Base-by-base conservation (phyloP, 2,888 invertebrate species). In the Trachelus iudaicus region DNA sequence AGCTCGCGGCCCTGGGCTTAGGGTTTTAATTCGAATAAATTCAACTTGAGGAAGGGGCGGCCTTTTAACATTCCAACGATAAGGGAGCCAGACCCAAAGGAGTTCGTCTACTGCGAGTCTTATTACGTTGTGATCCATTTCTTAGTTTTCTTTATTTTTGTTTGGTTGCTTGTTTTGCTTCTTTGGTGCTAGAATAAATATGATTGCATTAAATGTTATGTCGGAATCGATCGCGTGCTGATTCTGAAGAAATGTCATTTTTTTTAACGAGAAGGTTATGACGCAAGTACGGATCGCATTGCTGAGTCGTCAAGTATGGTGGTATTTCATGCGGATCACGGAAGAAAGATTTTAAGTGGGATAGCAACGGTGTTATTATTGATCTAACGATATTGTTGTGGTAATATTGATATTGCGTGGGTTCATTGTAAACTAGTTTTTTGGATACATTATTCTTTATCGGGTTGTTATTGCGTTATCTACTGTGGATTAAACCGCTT, bases 61-160 rank as follows among this genome's bases (percentile, higher is more conserved):
- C 90, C 90, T 90, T 90, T 91, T 91, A 91, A 91, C 89, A 91
- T 91, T 91, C 91, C 90, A 84, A 77, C 85, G 91, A 91, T 90
- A 91, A 91, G 86, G 69, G 74, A 81, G 9, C 77, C 74, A 77
- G 76, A 78, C 75, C 74, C 69, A 23, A 37, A 13, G 71, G 75
- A 78, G 76, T 79, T 78, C 73, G 79, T 73, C 78, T 77, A 79
- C 56, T 23, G 30, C 37, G 77, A 77, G 69, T 77, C 15, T 77
- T 69, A 74, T 74, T 71, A 71, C 71, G 31, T 71, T 11, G 31
- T 34, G 33, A 31, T 34, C 31, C 33, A 13, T 4, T 34, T 71
- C 1, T 69, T 71, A 71, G 2, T 71, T 71, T 31, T 69, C 30
- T 69, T 69, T 6, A 0, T 37, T 15, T 40, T 15, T 40, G 13